Conservation (phyloP, 2,888 invertebrate genomes). For the Pollenia angustigena region DNA sequence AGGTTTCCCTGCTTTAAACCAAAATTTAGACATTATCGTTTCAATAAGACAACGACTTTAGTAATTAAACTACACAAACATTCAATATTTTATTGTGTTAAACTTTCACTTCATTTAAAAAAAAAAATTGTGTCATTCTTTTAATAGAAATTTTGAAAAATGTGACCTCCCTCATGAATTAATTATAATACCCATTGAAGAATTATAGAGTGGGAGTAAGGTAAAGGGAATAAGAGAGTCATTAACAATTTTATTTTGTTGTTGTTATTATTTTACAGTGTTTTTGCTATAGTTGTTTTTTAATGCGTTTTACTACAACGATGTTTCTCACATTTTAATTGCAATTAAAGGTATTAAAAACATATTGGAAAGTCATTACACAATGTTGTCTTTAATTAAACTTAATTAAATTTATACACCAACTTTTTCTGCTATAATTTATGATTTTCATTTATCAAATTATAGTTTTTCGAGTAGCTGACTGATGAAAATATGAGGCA, state of each 20-base stretch:
- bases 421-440: conserved; percentile 41
- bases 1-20: too few relatives aligned
- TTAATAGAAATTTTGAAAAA: neutral
- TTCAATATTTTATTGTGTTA: neutral
- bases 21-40: too few relatives aligned
- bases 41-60: too few relatives aligned
- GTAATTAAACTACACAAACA: too few relatives aligned
- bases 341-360: conserved; percentile 72
- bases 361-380: conserved; percentile 71
- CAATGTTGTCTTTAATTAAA: conserved; percentile 52
- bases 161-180: conserved; percentile 18
- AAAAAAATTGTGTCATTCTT: conserved; percentile 21
- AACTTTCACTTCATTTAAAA: conserved; percentile 24
- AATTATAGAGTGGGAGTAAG: conserved; percentile 12
- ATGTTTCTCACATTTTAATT: conserved; percentile 52
- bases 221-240: conserved; percentile 23
- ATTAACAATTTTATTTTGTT: conserved; percentile 37
- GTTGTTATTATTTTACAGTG: conserved; percentile 7
- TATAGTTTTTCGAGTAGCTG: too few relatives aligned
- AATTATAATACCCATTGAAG: conserved; percentile 20
- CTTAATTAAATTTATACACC: conserved; percentile 54
- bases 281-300: neutral
- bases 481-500: too few relatives aligned
- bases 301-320: conserved; percentile 40
- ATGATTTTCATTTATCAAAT: conserved; percentile 6